Percentiles rank a stretch among this genome's conserved stretches.
These are phyloP conservation scores for Tetheella fluctuosa DNA, from an alignment of 2,888 invertebrate species.

Conservation along the genomic window DNA sequence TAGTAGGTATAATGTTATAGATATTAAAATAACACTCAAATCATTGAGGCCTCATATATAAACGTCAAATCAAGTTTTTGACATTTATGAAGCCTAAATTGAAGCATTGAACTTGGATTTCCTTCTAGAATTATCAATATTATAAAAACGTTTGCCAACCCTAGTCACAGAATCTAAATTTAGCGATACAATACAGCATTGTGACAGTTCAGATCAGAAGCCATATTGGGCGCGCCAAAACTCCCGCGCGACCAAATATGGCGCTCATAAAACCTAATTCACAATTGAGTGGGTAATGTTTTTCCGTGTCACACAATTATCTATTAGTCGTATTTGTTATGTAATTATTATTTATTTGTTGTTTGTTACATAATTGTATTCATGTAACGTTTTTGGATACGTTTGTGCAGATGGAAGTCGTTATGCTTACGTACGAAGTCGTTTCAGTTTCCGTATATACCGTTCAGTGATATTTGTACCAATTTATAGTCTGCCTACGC, in stretches of 20 bases:
- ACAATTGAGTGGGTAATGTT: conserved; percentile 25
- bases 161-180: conserved; percentile 46
- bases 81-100: too few species aligned
- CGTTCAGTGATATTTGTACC: not conserved
- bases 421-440: conserved; percentile 1
- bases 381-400: not conserved
- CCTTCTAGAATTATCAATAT: too few species aligned
- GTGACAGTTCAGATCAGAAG: conserved; percentile 27
- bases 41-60: too few species aligned
- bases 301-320: conserved; percentile 12
- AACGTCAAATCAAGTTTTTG: too few species aligned
- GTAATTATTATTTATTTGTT: conserved; percentile 15
- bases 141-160: not conserved
- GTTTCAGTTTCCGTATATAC: not conserved
- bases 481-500: not conserved
- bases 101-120: too few species aligned
- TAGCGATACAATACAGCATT: conserved; percentile 60
- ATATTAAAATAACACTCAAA: too few species aligned
- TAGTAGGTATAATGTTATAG: too few species aligned
- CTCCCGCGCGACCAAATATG: conserved; percentile 40
- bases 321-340: conserved; percentile 11
- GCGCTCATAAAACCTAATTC: conserved; percentile 45
- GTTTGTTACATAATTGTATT: conserved; percentile 8
- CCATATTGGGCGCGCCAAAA: conserved; percentile 37
- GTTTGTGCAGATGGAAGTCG: not conserved